Evolutionary conservation across 2,797 vertebrate genomes (phyloP).

Genomic region (Macrochelys suwanniensis): DNA sequence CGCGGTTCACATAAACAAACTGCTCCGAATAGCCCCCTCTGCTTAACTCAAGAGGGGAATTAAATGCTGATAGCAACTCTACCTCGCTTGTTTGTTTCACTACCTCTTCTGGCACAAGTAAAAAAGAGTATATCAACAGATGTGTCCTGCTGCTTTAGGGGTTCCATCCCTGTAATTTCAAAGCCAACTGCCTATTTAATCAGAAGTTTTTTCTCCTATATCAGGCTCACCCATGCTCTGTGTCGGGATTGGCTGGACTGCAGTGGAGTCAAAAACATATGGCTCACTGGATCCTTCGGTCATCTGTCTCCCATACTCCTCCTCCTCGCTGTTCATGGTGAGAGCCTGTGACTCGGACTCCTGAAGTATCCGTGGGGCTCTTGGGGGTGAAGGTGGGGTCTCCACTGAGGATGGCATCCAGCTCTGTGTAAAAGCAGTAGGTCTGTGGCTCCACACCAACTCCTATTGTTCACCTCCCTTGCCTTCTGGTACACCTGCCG

Average conservation of each 20-base stretch:
- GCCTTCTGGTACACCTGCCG: not conserved
- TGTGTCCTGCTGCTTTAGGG: not conserved
- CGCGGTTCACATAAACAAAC: not conserved
- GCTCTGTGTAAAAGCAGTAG: not conserved
- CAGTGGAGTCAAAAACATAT: not conserved
- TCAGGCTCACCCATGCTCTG: not conserved
- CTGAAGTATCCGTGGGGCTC: not conserved
- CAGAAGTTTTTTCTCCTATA: not conserved
- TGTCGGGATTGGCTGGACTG: not conserved
- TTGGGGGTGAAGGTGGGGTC: not conserved
- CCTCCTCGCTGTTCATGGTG: not conserved
- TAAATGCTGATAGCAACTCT: not conserved
- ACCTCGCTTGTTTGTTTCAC: not conserved
- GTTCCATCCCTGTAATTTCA: not conserved
- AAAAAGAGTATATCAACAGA: not conserved
- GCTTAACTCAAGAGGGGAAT: not conserved
- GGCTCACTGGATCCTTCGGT: not conserved
- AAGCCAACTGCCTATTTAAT: not conserved
- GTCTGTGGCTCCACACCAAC: not conserved
- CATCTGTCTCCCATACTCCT: not conserved
- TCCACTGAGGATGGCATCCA: not conserved
- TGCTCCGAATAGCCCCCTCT: not conserved
- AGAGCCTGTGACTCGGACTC: not conserved
- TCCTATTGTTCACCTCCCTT: not conserved
- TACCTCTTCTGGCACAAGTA: not conserved